Percentiles rank a stretch among this genome's conserved stretches.
These are phyloP conservation scores for Asbolus verrucosus DNA, from an alignment of 1,140 invertebrate species.

Conservation along the genomic window DNA sequence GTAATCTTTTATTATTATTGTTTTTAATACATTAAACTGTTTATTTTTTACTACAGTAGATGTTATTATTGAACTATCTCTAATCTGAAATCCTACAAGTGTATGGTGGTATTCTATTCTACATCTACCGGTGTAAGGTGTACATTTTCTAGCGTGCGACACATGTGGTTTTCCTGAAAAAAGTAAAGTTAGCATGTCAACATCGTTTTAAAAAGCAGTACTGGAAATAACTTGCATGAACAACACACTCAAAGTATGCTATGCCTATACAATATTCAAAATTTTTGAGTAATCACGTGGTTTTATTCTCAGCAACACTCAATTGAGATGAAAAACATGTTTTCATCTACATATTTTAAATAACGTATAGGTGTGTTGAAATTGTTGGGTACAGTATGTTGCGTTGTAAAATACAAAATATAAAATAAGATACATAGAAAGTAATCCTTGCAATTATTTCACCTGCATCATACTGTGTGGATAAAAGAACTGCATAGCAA, in stretches of 20 bases:
- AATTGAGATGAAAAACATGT: no score
- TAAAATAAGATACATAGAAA: no score
- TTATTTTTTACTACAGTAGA: no score
- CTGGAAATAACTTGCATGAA: not conserved
- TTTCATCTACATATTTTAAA: no score
- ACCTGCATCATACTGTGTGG: no score
- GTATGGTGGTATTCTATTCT: constrained; percentile 22
- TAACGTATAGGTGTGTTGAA: no score
- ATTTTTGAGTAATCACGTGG: no score
- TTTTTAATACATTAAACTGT: constrained; percentile 5
- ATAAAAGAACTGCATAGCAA: constrained; percentile 33
- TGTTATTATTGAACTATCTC: no score
- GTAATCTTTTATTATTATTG: constrained; percentile 9
- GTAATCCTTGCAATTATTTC: no score
- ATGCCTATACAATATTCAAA: no score
- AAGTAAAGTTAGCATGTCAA: constrained; percentile 24
- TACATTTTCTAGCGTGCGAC: constrained; percentile 34
- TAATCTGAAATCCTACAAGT: constrained; percentile 23
- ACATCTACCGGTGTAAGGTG: constrained; percentile 31
- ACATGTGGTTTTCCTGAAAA: constrained; percentile 33
- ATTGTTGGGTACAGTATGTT: not conserved
- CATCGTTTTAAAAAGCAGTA: constrained; percentile 1
- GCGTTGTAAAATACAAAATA: not conserved
- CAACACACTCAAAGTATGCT: no score
- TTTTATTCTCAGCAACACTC: no score